These are phyloP conservation scores for Natator depressus DNA, from an alignment of 2,113 vertebrate species.

Conservation along the genomic window DNA sequence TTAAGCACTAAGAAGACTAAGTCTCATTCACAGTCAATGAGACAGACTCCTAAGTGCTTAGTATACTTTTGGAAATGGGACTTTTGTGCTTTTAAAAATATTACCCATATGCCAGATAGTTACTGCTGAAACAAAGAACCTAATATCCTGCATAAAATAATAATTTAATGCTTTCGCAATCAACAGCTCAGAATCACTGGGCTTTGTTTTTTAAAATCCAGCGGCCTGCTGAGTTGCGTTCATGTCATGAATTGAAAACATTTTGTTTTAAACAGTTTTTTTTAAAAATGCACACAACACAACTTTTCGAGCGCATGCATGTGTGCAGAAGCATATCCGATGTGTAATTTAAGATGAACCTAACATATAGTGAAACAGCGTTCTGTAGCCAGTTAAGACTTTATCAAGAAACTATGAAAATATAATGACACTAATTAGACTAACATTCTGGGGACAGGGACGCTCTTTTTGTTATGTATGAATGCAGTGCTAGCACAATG, in stretches of 20 bases:
- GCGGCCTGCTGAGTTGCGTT: not conserved
- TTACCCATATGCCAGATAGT: not conserved
- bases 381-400: not conserved
- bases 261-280: not conserved
- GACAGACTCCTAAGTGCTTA: not conserved
- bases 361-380: rapidly evolving
- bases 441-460: not conserved
- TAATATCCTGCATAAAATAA: not conserved
- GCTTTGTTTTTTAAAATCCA: not conserved
- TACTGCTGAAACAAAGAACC: no score
- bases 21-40: not conserved
- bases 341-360: not conserved
- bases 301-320: not conserved
- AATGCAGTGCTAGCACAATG: not conserved
- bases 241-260: not conserved
- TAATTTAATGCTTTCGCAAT: not conserved
- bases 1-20: not conserved
- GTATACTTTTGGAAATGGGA: not conserved
- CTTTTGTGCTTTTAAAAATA: not conserved
- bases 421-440: not conserved
- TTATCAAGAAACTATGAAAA: not conserved
- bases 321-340: not conserved
- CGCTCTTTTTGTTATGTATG: not conserved
- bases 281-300: not conserved
- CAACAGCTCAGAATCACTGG: not conserved